Percentiles rank a stretch among this genome's conserved stretches.
Conservation (phyloP, 1,140 invertebrate species). For the Brachionus sp. region DNA sequence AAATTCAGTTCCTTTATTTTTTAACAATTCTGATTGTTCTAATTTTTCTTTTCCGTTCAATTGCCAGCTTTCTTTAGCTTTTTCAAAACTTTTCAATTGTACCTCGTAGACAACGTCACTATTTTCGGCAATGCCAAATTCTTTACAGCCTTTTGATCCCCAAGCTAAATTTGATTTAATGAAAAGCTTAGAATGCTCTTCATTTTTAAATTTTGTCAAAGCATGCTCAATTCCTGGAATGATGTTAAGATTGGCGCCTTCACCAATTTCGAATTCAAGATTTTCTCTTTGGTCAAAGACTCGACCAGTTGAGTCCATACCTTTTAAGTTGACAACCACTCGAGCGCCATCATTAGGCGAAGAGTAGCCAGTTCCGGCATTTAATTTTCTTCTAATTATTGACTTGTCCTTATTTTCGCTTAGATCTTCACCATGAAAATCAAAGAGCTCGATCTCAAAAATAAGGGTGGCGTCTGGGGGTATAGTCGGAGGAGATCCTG, state of each 20-base stretch:
- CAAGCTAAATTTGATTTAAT: slow-evolving; percentile 76
- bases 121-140: slow-evolving; percentile 74
- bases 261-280: slow-evolving; percentile 78
- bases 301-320: slow-evolving; percentile 66
- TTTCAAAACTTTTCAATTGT: slow-evolving; percentile 74
- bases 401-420: slow-evolving; percentile 75
- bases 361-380: slow-evolving; percentile 67
- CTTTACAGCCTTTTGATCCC: slow-evolving; percentile 68
- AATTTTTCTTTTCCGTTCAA: slow-evolving; percentile 37
- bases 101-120: slow-evolving; percentile 76
- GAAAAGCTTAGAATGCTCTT: slow-evolving; percentile 73
- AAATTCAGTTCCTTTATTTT: slow-evolving; percentile 35
- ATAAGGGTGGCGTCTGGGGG: slow-evolving; percentile 82
- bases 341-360: slow-evolving; percentile 73
- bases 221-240: slow-evolving; percentile 79
- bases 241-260: slow-evolving; percentile 72
- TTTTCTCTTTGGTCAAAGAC: slow-evolving; percentile 70
- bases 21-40: slow-evolving; percentile 42
- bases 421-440: slow-evolving; percentile 71
- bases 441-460: slow-evolving; percentile 71
- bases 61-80: slow-evolving; percentile 57
- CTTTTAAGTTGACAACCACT: slow-evolving; percentile 72
- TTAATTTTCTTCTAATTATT: slow-evolving; percentile 71
- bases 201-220: slow-evolving; percentile 74
- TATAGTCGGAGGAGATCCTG: slow-evolving; percentile 79